Conservation (phyloP, 30 jellyfish, hydroid and myxozoan species). For the Catostylus mosaicus region DNA sequence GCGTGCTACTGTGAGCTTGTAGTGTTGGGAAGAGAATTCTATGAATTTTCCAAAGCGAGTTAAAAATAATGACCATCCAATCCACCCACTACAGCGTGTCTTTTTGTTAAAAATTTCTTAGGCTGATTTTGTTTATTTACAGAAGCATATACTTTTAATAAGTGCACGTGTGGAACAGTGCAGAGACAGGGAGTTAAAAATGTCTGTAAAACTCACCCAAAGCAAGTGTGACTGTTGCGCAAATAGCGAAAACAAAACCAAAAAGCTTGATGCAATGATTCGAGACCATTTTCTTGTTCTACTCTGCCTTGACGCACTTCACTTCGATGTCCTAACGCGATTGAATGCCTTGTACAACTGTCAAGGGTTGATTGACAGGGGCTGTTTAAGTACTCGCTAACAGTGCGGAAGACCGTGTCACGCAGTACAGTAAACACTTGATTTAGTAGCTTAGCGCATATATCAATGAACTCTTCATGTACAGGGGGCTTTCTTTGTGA, state of each 20-base stretch:
- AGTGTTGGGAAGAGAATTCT: background rate
- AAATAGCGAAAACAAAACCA: background rate
- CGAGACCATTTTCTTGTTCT: background rate
- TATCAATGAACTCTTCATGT: constrained; percentile 34
- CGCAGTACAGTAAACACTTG: constrained; percentile 54
- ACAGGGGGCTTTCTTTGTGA: constrained; percentile 30
- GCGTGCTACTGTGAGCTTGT: background rate
- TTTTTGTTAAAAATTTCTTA: background rate
- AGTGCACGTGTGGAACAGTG: background rate
- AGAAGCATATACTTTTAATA: background rate
- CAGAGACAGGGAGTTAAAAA: background rate
- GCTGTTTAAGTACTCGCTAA: constrained; percentile 56
- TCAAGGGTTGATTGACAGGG: constrained; percentile 42
- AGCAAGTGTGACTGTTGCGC: background rate
- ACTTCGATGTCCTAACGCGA: background rate
- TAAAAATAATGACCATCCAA: background rate
- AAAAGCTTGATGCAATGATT: background rate
- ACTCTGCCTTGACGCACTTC: background rate
- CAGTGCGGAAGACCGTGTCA: constrained; percentile 69
- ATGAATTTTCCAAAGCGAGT: background rate
- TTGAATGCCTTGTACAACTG: constrained; percentile 34
- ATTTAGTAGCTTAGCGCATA: constrained; percentile 34
- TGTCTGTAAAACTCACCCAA: background rate
- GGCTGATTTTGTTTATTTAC: background rate
- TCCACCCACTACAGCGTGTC: background rate